Conservation (phyloP, 2,113 vertebrate genomes). For the Damaliscus lunatus region DNA sequence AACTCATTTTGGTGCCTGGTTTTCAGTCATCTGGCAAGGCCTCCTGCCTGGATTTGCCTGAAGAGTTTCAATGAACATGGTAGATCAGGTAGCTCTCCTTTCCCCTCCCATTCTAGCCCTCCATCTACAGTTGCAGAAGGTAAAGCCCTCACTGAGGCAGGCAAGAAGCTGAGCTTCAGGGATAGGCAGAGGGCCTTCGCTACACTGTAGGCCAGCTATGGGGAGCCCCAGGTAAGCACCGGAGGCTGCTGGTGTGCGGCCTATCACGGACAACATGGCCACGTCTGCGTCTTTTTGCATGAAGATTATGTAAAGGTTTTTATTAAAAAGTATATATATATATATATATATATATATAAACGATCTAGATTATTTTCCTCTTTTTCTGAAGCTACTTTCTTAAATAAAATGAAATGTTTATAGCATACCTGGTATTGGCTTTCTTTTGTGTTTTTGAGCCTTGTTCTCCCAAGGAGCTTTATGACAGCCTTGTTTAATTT, state of each 20-base stretch:
- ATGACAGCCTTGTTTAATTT: not conserved
- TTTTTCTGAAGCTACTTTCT: constrained; percentile 83
- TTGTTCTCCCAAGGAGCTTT: not conserved
- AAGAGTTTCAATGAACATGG: constrained; percentile 19
- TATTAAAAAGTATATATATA: constrained; percentile 78
- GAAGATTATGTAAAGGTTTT: constrained; percentile 84
- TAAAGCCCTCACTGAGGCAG: not conserved
- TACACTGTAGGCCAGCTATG: not conserved
- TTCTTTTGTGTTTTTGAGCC: constrained; percentile 45
- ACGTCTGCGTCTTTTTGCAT: constrained; percentile 73
- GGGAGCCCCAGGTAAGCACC: not conserved
- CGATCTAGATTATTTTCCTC: constrained; percentile 86
- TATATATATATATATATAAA: constrained; percentile 75
- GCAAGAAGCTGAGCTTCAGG: not conserved
- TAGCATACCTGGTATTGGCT: constrained; percentile 68
- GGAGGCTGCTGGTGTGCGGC: not conserved
- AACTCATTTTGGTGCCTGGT: not conserved
- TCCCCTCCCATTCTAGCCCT: not conserved
- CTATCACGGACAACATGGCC: constrained; percentile 1
- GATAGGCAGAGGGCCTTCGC: not conserved
- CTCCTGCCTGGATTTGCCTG: not conserved
- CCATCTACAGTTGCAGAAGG: not conserved
- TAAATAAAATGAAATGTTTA: constrained; percentile 83
- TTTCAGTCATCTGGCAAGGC: constrained; percentile 11
- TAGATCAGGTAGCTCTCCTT: not conserved